Evolutionary conservation across 2,113 vertebrate species (phyloP).

Genomic region (Xiphophorus maculatus): DNA sequence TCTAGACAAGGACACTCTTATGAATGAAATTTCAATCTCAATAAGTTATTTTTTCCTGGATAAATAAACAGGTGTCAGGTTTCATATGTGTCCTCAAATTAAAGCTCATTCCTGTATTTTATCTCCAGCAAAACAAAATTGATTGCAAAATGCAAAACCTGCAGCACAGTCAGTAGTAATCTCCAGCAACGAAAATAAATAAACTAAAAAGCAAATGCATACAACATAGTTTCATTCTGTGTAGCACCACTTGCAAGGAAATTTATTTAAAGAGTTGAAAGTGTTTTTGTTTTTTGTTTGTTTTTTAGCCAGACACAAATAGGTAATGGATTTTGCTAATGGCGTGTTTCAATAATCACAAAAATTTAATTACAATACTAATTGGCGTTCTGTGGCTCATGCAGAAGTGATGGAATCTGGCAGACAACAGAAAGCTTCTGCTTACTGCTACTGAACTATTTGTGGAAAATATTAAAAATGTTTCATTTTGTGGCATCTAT

Average conservation of each 20-base stretch:
- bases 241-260: neutral
- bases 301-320: slow-evolving; percentile 7
- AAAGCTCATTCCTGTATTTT: no score
- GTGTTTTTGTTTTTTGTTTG: neutral
- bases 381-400: neutral
- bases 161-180: neutral
- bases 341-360: slow-evolving; percentile 14
- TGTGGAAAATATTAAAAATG: neutral
- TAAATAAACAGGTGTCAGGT: no score
- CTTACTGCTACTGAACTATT: neutral
- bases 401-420: neutral
- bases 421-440: neutral
- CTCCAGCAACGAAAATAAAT: slow-evolving; percentile 4
- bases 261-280: slow-evolving; percentile 25
- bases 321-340: slow-evolving; percentile 10
- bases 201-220: neutral
- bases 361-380: slow-evolving; percentile 13
- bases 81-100: no score
- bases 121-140: no score
- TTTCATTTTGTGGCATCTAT: neutral
- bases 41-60: no score
- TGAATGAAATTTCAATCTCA: no score
- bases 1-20: no score
- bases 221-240: neutral
- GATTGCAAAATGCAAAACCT: no score